Percentiles rank a stretch among this genome's conserved stretches.
Conservation (phyloP, 2,113 vertebrate genomes). For the Pangasianodon hypophthalmus region DNA sequence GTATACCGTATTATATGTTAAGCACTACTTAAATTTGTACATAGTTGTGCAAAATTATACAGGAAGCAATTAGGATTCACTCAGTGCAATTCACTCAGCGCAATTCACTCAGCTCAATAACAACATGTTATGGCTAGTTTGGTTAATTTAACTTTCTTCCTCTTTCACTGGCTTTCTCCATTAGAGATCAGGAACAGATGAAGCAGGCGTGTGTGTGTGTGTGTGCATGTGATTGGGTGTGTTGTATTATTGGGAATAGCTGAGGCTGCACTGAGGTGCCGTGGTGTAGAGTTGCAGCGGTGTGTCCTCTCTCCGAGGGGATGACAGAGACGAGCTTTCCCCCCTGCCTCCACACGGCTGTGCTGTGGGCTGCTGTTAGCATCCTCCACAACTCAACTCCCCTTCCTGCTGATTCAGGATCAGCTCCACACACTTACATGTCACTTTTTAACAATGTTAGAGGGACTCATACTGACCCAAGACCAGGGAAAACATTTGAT, state of each 20-base stretch:
- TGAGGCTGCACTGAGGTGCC: constrained; percentile 24
- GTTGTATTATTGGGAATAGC: constrained; percentile 2
- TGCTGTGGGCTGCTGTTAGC: constrained; percentile 55
- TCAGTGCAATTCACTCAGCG: background rate
- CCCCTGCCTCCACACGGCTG: constrained; percentile 55
- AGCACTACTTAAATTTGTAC: background rate
- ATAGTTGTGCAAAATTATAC: background rate
- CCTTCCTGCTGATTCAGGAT: constrained; percentile 21
- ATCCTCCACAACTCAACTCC: constrained; percentile 8
- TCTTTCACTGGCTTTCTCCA: background rate
- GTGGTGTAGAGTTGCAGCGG: constrained; percentile 25
- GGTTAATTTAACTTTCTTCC: background rate
- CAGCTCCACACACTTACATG: constrained; percentile 1
- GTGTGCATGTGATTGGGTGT: constrained; percentile 1
- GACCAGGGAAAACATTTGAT: background rate
- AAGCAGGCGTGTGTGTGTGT: background rate
- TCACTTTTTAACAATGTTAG: background rate
- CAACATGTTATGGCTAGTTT: background rate
- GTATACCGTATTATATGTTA: background rate
- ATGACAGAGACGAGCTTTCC: constrained; percentile 41
- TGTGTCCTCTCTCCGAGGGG: constrained; percentile 32
- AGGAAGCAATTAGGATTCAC: background rate
- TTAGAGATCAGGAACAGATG: background rate
- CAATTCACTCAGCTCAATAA: background rate
- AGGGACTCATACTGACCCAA: background rate